Evolutionary conservation across 2,888 invertebrate species (phyloP).

Genomic region (Lymantria dispar): DNA sequence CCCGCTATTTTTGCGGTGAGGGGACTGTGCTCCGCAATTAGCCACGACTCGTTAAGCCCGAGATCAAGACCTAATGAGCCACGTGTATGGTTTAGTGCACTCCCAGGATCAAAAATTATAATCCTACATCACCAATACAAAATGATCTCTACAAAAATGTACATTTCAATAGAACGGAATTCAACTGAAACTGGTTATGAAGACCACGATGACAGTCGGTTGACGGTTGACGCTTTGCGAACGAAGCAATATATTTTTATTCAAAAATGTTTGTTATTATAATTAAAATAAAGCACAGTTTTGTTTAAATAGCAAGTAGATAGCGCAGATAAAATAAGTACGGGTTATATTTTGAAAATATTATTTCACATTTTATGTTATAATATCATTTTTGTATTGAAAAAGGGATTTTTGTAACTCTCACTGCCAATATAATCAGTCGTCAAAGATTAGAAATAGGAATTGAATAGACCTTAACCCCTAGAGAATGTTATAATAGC

Average conservation of each 20-base stretch:
- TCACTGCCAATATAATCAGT: conserved; percentile 7
- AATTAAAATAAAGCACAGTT: conserved; percentile 30
- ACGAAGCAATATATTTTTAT: conserved; percentile 42
- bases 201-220: conserved; percentile 52
- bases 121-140: conserved; percentile 46
- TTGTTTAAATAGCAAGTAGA: conserved; percentile 13
- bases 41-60: conserved; percentile 68
- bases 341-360: conserved; percentile 13
- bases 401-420: conserved; percentile 11
- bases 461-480: conserved; percentile 28
- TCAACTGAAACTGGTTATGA: conserved; percentile 33
- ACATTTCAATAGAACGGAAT: conserved; percentile 6
- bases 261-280: conserved; percentile 34
- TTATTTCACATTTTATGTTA: conserved; percentile 14
- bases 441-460: conserved; percentile 20
- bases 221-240: conserved; percentile 52
- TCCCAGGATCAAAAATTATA: conserved; percentile 72
- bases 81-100: conserved; percentile 73
- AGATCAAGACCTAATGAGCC: conserved; percentile 77
- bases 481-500: conserved; percentile 24
- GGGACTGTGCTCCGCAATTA: conserved; percentile 64
- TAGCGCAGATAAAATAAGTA: not conserved
- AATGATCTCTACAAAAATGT: conserved; percentile 25
- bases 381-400: conserved; percentile 13
- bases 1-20: conserved; percentile 54